Percentiles rank a stretch among this genome's conserved stretches.
These are phyloP conservation scores for Tangara arthus DNA, from an alignment of 2,797 vertebrate genomes.

Conservation along the genomic window DNA sequence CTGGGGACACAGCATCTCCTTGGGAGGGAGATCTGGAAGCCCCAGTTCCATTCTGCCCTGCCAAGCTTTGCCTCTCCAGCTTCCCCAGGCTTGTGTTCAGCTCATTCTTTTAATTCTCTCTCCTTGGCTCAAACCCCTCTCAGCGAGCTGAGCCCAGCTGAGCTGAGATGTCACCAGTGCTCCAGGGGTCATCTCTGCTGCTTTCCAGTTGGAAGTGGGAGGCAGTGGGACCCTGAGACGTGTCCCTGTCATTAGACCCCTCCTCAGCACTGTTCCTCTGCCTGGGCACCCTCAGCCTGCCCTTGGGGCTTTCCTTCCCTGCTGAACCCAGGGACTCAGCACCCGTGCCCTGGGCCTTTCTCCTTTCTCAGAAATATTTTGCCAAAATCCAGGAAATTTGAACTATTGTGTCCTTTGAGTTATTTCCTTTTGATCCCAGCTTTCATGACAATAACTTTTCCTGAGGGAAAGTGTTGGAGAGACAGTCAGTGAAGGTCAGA, in stretches of 20 bases:
- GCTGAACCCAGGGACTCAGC: not conserved
- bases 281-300: not conserved
- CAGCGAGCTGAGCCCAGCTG: not conserved
- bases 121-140: not conserved
- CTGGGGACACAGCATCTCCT: rapidly evolving
- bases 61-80: not conserved
- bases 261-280: not conserved
- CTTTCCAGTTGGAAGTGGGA: not conserved
- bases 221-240: not conserved
- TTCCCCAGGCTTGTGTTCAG: rapidly evolving
- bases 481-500: not conserved
- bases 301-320: not conserved
- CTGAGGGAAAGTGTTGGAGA: not conserved
- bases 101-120: rapidly evolving
- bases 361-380: not conserved
- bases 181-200: not conserved
- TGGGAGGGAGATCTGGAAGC: not conserved
- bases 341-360: not conserved
- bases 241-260: not conserved
- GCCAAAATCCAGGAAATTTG: not conserved
- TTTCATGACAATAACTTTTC: not conserved
- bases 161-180: not conserved
- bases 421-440: not conserved
- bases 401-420: rapidly evolving
- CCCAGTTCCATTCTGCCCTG: not conserved